Evolutionary conservation across 2,888 invertebrate genomes (phyloP).

Genomic region (Laspeyria flexula): DNA sequence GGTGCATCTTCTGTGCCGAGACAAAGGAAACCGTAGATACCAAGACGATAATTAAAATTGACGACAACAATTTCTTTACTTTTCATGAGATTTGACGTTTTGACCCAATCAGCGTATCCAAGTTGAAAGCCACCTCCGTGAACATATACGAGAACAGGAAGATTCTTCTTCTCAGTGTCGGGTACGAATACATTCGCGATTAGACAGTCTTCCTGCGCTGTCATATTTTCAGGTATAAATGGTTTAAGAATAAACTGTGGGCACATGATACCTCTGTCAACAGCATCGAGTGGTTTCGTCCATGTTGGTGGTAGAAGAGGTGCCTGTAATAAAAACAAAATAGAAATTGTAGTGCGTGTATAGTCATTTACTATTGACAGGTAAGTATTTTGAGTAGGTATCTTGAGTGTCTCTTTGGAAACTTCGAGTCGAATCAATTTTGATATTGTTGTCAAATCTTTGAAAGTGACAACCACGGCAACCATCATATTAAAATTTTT

Average conservation of each 20-base stretch:
- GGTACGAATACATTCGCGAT: constrained; percentile 66
- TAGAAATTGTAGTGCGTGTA: too few species aligned
- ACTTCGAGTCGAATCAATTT: too few species aligned
- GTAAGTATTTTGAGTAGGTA: too few species aligned
- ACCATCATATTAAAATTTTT: too few species aligned
- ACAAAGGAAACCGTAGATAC: constrained; percentile 49
- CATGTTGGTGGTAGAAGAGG: constrained; percentile 35
- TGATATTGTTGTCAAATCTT: too few species aligned
- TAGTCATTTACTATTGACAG: background rate
- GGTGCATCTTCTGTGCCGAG: constrained; percentile 48
- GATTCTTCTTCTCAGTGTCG: constrained; percentile 49
- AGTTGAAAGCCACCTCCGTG: constrained; percentile 48
- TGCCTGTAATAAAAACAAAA: constrained; percentile 8
- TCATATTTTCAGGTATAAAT: constrained; percentile 6
- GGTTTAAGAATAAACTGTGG: constrained; percentile 34
- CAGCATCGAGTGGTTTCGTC: constrained; percentile 48
- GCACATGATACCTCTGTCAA: constrained; percentile 49
- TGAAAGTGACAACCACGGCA: too few species aligned
- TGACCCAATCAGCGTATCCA: background rate
- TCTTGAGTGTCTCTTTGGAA: too few species aligned
- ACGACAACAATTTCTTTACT: constrained; percentile 49
- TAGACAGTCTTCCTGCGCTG: constrained; percentile 60
- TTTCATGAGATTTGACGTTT: constrained; percentile 7
- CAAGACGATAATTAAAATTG: constrained; percentile 51
- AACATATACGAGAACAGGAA: constrained; percentile 52